Evolutionary conservation across 2,113 vertebrate genomes (phyloP), one percentile per base, ranked within the genome.

Genomic region (Gnathonemus longibarbis): DNA sequence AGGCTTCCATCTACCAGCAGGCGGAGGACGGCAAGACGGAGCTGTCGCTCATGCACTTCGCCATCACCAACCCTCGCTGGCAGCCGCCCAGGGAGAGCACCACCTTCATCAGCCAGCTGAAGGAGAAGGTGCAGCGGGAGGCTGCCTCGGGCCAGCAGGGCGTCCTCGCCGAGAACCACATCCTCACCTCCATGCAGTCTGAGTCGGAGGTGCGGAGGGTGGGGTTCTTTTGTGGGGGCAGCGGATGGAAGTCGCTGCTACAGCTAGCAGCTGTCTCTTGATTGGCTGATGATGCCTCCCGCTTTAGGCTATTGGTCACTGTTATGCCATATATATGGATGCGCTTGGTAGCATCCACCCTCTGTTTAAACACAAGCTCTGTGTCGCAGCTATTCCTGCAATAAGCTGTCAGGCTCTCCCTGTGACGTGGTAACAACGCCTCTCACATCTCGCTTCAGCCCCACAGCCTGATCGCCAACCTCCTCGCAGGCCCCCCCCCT

Each of bases 31-130:
- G 98, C 84, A 99, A 99, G 94, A 99, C 98, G 0, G 98, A 99
- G 93, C 92, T 99, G 90, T 99, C 98, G 0, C 97, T 99, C 91
- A 99, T 99, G 98, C 98, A 99, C 94, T 99, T 99, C 88, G 98
- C 98, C 91, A 99, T 99, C 94, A 99, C 98, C 84, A 99, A 99
- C 91, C 98, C 98, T 10, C 98, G 97, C 91, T 99, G 98, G 98
- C 98, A 98, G 93, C 98, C 98, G 0, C 98, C 98, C 0, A 96
- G 96, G 0, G 98, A 99, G 94, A 99, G 98, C 93, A 99, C 98
- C 0, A 97, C 98, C 91, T 99, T 99, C 95, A 97, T 99, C 77
- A 98, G 97, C 92, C 98, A 98, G 93, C 96, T 99, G 90, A 99
- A 98, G 93, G 98, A 98, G 91, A 96, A 97, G 50, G 98, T 99